A percentile compares a stretch with the other conserved stretches of the same genome.
These are phyloP conservation scores for Argya squamiceps DNA, from an alignment of 2,797 vertebrate species.

Conservation along the genomic window DNA sequence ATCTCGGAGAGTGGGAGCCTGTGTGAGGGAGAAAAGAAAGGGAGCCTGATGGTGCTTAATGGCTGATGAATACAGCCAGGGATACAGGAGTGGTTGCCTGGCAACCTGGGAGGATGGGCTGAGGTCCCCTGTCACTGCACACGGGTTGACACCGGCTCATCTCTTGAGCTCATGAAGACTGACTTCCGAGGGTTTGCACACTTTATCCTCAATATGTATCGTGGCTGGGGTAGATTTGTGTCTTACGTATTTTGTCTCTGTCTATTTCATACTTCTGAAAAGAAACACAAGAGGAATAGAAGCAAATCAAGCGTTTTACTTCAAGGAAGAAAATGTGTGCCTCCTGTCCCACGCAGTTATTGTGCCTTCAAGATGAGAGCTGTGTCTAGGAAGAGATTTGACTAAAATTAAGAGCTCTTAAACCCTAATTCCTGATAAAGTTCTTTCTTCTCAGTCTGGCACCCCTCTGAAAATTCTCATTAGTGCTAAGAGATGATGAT, in stretches of 20 bases:
- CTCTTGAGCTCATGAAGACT: neutral
- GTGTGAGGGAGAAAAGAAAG: slow-evolving; percentile 1
- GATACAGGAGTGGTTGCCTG: slow-evolving; percentile 47
- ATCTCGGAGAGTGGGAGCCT: neutral
- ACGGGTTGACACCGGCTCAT: slow-evolving; percentile 17
- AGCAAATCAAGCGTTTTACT: neutral
- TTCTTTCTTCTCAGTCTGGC: neutral
- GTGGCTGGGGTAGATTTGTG: neutral
- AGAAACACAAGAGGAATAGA: neutral
- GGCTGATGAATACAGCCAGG: slow-evolving; percentile 40
- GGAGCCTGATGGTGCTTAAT: slow-evolving; percentile 39
- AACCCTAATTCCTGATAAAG: neutral
- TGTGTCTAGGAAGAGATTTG: neutral
- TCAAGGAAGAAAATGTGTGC: neutral
- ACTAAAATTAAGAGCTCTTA: neutral
- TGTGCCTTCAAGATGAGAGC: neutral
- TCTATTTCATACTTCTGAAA: neutral
- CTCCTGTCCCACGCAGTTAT: neutral
- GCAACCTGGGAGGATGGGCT: slow-evolving; percentile 42
- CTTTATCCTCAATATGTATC: neutral
- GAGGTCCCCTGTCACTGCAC: neutral
- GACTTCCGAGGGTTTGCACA: neutral
- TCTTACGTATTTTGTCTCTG: neutral
- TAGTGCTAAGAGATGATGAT: neutral
- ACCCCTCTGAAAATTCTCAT: neutral